Evolutionary conservation across 2,113 vertebrate species (phyloP), one percentile per base, ranked within the genome.

Genomic region (Nothobranchius furzeri): DNA sequence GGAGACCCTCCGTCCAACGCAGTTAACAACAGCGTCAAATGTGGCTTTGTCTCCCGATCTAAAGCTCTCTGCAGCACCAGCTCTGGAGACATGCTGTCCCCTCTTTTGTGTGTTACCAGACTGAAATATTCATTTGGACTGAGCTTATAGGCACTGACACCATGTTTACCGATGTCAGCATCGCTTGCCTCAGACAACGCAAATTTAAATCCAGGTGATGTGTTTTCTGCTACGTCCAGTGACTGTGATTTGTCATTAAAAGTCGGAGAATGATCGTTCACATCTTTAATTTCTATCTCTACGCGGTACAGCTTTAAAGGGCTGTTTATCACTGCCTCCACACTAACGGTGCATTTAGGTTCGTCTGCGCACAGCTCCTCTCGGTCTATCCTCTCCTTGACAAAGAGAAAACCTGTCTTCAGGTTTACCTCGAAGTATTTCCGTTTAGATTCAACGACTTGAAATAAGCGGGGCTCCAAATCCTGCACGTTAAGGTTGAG

Each of bases 1-100:
- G 94, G 94, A 47, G 87, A 88, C 0, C 95, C 95, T 3, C 95
- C 95, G 1, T 96, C 95, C 45, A 93, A 68, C 0, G 94, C 95
- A 0, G 92, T 95, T 61, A 97, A 90, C 15, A 92, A 15, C 1
- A 96, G 84, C 5, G 84, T 61, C 68, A 95, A 92, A 60, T 84
- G 76, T 49, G 93, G 59, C 54, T 87, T 88, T 62, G 90, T 93
- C 57, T 96, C 95, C 9, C 95, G 81, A 77, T 96, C 95, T 69
- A 96, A 50, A 2, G 85, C 78, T 73, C 85, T 91, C 78, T 95
- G 93, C 60, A 96, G 79, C 73, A 96, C 90, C 45, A 96, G 87
- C 59, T 96, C 94, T 10, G 85, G 76, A 40, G 82, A 87, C 37
- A 75, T 12, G 25, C 57, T 65, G 1, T 76, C 70, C 8, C 60